A percentile compares a stretch with the other conserved stretches of the same genome.
Conservation (phyloP, 2,888 invertebrate genomes). For the Philaethria dido region DNA sequence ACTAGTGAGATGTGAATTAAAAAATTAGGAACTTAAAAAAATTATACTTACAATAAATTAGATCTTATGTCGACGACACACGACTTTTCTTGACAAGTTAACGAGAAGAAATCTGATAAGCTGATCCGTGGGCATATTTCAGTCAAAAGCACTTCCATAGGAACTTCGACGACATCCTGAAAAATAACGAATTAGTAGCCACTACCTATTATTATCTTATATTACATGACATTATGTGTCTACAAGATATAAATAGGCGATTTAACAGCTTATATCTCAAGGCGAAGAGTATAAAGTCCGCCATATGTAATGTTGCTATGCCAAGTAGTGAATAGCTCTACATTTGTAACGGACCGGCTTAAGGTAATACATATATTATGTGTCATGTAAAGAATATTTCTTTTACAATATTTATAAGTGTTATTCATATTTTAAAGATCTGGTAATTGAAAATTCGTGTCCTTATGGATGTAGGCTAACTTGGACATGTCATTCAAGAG, state of each 20-base stretch:
- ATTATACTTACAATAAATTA: conserved; percentile 72
- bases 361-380: neutral
- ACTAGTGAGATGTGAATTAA: too few species aligned
- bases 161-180: conserved; percentile 88
- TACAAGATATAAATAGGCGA: neutral
- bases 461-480: neutral
- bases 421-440: neutral
- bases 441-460: neutral
- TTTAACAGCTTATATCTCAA: conserved; percentile 6
- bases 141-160: conserved; percentile 86
- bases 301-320: neutral
- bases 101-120: conserved; percentile 90
- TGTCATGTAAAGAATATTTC: neutral
- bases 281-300: neutral
- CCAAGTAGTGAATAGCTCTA: neutral
- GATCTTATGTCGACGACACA: conserved; percentile 78
- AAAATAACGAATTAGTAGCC: conserved; percentile 43
- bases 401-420: neutral
- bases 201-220: too few species aligned
- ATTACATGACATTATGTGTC: neutral
- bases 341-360: conserved; percentile 2
- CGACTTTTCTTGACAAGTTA: conserved; percentile 86
- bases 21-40: neutral
- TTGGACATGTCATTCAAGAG: too few species aligned
- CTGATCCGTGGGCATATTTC: conserved; percentile 94